Base-by-base conservation (phyloP, 1,140 invertebrate genomes). In the Anastrepha obliqua region DNA sequence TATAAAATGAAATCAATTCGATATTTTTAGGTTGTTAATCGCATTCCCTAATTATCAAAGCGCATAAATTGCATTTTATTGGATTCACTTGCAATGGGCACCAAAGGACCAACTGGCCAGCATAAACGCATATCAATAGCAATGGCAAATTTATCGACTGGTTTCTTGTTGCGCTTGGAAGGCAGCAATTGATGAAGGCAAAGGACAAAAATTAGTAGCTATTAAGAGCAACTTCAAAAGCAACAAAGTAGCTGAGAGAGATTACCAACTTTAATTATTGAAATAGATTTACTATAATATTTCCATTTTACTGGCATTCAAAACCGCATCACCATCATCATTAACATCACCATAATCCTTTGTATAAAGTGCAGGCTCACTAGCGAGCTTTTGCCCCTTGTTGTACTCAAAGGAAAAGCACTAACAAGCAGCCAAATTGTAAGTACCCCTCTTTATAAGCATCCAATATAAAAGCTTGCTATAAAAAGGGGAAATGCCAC, bases 401-500 rank as follows among this genome's bases (percentile, higher is more conserved):
- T n/a, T 55, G 51, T 29, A 29, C 1, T 29, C 29, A 29, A 51
- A 81, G 47, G 11, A 81, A 81, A 81, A 81, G 74, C 74, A 81
- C 47, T 8, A 20, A 1, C 17, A 29, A 81, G 9, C 8, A 81
- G 8, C 44, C 15, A 17, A 42, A 87, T 9, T 29, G 64, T 55
- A 70, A 47, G 60, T 87, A 62, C 58, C 70, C 87, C 87, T 70
- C 78, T 78, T 42, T 86, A 15, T 44, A 17, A 15, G 42, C 20
- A 87, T 74, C 44, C 17, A 3, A 7, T 39, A n/a, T 29, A 59
- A n/a, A 55, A 85, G 39, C 67, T 85, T 87, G 44, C 87, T 86
- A 88, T 88, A 88, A 88, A 86, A 86, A 88, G 87, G 87, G 81
- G 87, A 86, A 86, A 86, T 58, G 58, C 59, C 13, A 55, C 11